These are phyloP conservation scores for Xestia xanthographa DNA, from an alignment of 2,888 invertebrate genomes.

Conservation along the genomic window DNA sequence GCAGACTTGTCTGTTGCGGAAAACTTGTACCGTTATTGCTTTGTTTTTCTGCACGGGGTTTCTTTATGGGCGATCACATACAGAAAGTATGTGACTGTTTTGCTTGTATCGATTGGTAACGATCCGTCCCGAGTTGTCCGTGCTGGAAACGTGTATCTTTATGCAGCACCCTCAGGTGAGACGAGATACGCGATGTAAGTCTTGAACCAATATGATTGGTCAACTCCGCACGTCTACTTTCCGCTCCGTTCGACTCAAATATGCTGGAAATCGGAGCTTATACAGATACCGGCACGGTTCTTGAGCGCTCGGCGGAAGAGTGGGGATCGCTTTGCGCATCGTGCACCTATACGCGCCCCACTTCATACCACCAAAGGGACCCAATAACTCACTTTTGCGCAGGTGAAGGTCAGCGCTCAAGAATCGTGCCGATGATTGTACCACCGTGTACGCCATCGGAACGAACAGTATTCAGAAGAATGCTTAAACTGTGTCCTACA, in stretches of 20 bases:
- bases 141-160: not conserved
- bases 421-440: too few relatives aligned
- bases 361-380: too few relatives aligned
- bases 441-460: conserved; percentile 4
- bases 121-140: not conserved
- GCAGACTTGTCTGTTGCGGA: not conserved
- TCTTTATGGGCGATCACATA: not conserved
- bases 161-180: not conserved
- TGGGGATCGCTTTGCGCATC: too few relatives aligned
- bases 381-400: too few relatives aligned
- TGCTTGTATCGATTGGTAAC: not conserved
- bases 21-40: not conserved
- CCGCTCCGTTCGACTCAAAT: not conserved
- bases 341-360: too few relatives aligned
- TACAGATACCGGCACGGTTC: too few relatives aligned
- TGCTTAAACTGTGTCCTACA: not conserved
- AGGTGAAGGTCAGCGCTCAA: too few relatives aligned
- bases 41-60: not conserved
- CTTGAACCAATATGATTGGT: not conserved
- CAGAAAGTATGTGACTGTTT: not conserved
- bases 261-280: not conserved
- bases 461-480: conserved; percentile 14
- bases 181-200: not conserved
- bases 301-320: too few relatives aligned
- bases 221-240: not conserved